Base-by-base conservation (phyloP, 2,888 invertebrate genomes). In the Noctuana brunneofusca region DNA sequence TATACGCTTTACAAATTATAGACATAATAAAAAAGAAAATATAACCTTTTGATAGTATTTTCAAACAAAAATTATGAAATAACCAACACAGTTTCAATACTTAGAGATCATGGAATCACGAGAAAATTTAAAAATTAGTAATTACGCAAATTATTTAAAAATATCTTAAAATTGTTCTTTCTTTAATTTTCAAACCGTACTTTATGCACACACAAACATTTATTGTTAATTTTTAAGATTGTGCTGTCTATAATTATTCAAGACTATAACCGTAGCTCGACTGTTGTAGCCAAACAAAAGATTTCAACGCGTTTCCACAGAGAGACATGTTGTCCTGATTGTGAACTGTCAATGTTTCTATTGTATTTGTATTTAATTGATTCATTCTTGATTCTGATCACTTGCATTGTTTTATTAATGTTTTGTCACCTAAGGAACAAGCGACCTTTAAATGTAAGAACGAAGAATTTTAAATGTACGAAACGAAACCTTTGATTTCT, bases 351-450 rank as follows among this genome's bases (percentile, higher is more conserved):
- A 27, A 20, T 30, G 30, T 24, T 9, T 30, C 52, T 14, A 58
- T 58, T 58, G 58, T 59, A 43, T 41, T 59, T 41, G 30, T 50
- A 22, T 43, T 27, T 52, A 50, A 59, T 43, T 43, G 43, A 43
- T 59, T 52, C 16, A 59, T 59, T 43, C 30, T 12, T 11, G 58
- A 52, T 59, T 32, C 8, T 30, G 5, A 52, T 52, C 50, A 30
- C 9, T 52, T 43, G 49, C 38, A 58, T 58, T 58, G 58, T 58
- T 11, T 50, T 58, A 50, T 27, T 24, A 41, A 16, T 50, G 58
- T 38, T 41, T 58, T 58, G 50, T 58, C 58, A 58, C 58, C 58
- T 58, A n/a, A 14, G 32, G 12, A 43, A 43, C 24, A 14, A 48
- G 48, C 6, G 20, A 48, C 48, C 48, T 48, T 22, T 48, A 48